Evolutionary conservation across 2,113 vertebrate species (phyloP).

Genomic region (Labeo catla): DNA sequence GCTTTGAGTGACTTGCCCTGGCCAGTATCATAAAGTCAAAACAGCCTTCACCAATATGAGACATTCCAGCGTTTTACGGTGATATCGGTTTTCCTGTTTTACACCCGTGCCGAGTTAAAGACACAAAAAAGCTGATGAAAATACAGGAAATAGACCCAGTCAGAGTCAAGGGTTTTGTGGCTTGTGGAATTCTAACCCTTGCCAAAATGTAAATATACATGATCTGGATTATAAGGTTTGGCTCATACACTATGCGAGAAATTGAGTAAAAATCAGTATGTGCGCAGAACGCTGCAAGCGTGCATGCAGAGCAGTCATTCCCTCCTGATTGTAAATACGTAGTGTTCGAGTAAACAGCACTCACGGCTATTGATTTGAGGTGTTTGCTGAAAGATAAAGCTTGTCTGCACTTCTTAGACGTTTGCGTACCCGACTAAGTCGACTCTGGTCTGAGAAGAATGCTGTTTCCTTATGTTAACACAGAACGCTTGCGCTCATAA

Average conservation of each 20-base stretch:
- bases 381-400: conserved; percentile 40
- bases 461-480: not conserved
- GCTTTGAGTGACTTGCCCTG: conserved; percentile 73
- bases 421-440: conserved; percentile 23
- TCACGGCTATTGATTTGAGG: conserved; percentile 14
- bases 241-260: conserved; percentile 57
- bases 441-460: not conserved
- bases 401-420: conserved; percentile 30
- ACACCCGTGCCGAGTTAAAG: conserved; percentile 66
- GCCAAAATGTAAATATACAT: conserved; percentile 54
- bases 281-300: conserved; percentile 32
- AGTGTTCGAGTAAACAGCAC: conserved; percentile 18
- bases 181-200: conserved; percentile 51
- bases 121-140: conserved; percentile 60
- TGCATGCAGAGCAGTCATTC: conserved; percentile 39
- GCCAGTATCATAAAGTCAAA: conserved; percentile 64
- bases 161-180: conserved; percentile 35
- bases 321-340: conserved; percentile 32
- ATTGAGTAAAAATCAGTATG: conserved; percentile 59
- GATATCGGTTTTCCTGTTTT: conserved; percentile 59
- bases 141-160: conserved; percentile 53
- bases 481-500: conserved; percentile 29
- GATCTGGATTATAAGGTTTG: conserved; percentile 54
- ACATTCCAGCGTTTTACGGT: conserved; percentile 70
- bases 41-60: conserved; percentile 66